Evolutionary conservation across 2,888 invertebrate species (phyloP).

Genomic region (Vanessa cardui): DNA sequence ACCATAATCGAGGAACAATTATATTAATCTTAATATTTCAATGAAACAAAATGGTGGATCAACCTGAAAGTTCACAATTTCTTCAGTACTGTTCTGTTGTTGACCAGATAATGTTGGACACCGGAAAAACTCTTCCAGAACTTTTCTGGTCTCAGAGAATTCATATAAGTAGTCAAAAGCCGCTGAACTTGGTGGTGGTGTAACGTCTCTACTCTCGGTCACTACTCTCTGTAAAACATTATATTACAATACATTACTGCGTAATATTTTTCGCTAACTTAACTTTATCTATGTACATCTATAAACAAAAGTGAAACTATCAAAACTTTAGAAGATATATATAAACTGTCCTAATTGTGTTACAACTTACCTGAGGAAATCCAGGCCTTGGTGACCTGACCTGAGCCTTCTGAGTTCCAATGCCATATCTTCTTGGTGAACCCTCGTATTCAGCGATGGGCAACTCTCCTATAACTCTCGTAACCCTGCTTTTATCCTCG

Average conservation of each 20-base stretch:
- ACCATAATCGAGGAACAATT: not conserved
- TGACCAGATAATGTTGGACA: slow-evolving; percentile 84
- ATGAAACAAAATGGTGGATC: not conserved
- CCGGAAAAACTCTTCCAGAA: slow-evolving; percentile 95
- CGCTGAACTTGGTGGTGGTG: slow-evolving; percentile 75
- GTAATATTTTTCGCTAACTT: not conserved
- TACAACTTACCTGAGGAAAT: slow-evolving; percentile 87
- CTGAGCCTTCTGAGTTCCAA: slow-evolving; percentile 87
- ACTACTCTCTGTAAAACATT: slow-evolving; percentile 69
- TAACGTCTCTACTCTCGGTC: slow-evolving; percentile 73
- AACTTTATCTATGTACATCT: no score
- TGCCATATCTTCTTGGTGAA: slow-evolving; percentile 93
- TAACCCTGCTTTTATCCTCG: slow-evolving; percentile 74
- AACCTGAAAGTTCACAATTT: slow-evolving; percentile 77
- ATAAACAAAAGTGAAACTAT: no score
- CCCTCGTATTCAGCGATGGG: slow-evolving; percentile 97
- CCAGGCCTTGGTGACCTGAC: slow-evolving; percentile 92
- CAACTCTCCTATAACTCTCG: slow-evolving; percentile 89
- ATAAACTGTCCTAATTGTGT: not conserved
- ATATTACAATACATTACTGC: not conserved
- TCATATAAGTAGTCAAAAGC: slow-evolving; percentile 95
- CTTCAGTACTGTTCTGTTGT: slow-evolving; percentile 63
- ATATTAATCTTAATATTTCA: not conserved
- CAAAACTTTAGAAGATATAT: no score
- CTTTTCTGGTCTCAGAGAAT: slow-evolving; percentile 95